These are phyloP conservation scores for Drosophila ananassae DNA, from an alignment of 1,140 invertebrate species.

Conservation along the genomic window DNA sequence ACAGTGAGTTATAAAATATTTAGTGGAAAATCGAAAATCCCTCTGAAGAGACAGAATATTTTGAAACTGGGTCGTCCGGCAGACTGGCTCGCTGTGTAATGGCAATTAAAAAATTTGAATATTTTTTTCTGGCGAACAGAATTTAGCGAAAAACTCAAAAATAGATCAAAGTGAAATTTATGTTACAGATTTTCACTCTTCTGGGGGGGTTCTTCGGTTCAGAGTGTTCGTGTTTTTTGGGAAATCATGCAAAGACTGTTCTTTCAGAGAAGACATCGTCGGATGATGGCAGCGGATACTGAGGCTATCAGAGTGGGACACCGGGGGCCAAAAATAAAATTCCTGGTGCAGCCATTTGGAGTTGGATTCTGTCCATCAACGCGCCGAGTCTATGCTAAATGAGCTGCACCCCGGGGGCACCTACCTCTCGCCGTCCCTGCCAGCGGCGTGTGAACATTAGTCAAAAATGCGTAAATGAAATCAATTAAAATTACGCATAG, in stretches of 20 bases:
- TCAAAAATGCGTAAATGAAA: constrained; percentile 77
- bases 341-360: constrained; percentile 40
- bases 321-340: constrained; percentile 28
- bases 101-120: constrained; percentile 58
- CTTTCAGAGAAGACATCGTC: not conserved
- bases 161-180: constrained; percentile 69
- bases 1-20: not conserved
- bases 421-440: not conserved
- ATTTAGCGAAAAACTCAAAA: constrained; percentile 42
- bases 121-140: constrained; percentile 27
- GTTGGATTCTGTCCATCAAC: constrained; percentile 68
- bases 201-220: not conserved
- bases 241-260: constrained; percentile 16
- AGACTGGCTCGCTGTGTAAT: constrained; percentile 34
- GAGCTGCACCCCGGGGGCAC: constrained; percentile 51
- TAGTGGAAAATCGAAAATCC: constrained; percentile 17
- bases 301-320: constrained; percentile 33
- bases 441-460: constrained; percentile 61
- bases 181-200: constrained; percentile 33
- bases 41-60: constrained; percentile 13
- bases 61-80: constrained; percentile 32
- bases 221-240: not conserved
- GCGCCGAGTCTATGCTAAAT: constrained; percentile 67
- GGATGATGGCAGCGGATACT: no score
- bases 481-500: constrained; percentile 76